These are phyloP conservation scores for Axis porcinus DNA, from an alignment of 2,113 vertebrate genomes.

Conservation along the genomic window DNA sequence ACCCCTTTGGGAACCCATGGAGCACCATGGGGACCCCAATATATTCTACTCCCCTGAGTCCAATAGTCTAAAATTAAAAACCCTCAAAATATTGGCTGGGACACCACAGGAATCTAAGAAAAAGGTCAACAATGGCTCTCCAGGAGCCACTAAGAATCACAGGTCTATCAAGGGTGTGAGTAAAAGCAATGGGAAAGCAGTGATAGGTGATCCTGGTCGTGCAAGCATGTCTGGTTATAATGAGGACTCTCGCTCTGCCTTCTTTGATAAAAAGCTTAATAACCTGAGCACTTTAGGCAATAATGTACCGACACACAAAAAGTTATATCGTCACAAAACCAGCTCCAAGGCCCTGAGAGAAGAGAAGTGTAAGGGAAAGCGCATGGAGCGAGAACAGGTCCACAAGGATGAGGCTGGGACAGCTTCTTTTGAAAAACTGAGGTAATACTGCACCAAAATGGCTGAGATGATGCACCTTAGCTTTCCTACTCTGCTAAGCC, in stretches of 20 bases:
- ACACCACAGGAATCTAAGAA: conserved; percentile 95
- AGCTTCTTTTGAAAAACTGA: conserved; percentile 99
- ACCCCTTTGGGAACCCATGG: conserved; percentile 93
- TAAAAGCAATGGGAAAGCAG: conserved; percentile 91
- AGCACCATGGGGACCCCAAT: conserved; percentile 84
- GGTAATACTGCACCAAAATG: conserved; percentile 98
- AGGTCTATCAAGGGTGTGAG: conserved; percentile 90
- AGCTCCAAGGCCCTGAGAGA: conserved; percentile 96
- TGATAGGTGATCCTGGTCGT: conserved; percentile 84
- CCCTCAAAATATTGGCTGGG: conserved; percentile 97
- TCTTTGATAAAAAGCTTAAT: conserved; percentile 95
- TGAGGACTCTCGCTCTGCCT: conserved; percentile 80
- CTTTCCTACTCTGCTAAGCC: conserved; percentile 83
- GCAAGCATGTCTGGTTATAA: conserved; percentile 84
- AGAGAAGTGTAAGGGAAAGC: conserved; percentile 97
- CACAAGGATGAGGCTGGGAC: conserved; percentile 96
- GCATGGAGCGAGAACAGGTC: conserved; percentile 91
- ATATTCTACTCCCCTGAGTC: conserved; percentile 92
- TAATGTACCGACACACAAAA: conserved; percentile 98
- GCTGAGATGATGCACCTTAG: conserved; percentile 89
- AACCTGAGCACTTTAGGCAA: conserved; percentile 93
- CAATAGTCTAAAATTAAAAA: conserved; percentile 98
- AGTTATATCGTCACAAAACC: conserved; percentile 99
- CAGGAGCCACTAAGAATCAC: conserved; percentile 87
- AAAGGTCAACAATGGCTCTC: conserved; percentile 84